Conservation (phyloP, 1,140 invertebrate species). For the Danaus plexippus region DNA sequence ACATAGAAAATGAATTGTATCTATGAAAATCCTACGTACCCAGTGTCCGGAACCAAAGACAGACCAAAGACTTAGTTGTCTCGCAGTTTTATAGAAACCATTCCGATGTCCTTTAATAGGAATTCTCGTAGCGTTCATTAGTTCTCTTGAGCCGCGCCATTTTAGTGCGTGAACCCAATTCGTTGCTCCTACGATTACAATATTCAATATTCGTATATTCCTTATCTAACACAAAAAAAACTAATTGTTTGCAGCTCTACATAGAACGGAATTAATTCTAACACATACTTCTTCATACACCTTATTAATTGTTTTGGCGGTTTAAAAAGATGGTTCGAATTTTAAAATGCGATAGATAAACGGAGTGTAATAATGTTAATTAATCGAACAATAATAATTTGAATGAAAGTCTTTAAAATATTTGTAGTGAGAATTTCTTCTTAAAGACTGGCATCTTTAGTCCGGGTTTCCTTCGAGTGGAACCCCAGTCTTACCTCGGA, state of each 20-base stretch:
- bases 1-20: not conserved
- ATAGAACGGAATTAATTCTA: too few relatives aligned
- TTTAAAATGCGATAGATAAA: too few relatives aligned
- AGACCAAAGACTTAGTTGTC: constrained; percentile 48
- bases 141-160: constrained; percentile 43
- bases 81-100: constrained; percentile 45
- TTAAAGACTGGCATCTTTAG: too few relatives aligned
- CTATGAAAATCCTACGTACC: constrained; percentile 28
- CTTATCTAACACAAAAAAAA: not conserved
- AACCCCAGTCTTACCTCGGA: too few relatives aligned
- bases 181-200: constrained; percentile 35
- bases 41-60: constrained; percentile 59
- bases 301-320: too few relatives aligned
- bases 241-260: constrained; percentile 1
- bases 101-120: constrained; percentile 38
- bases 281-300: too few relatives aligned
- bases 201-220: not conserved
- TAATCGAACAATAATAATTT: too few relatives aligned
- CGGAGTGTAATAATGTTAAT: too few relatives aligned
- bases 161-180: constrained; percentile 57
- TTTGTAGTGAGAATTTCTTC: too few relatives aligned
- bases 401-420: too few relatives aligned
- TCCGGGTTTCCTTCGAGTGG: too few relatives aligned
- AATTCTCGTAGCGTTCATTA: constrained; percentile 33
- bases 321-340: too few relatives aligned